Conservation (phyloP, 2,113 vertebrate genomes). For the Vulpes ferrilata region DNA sequence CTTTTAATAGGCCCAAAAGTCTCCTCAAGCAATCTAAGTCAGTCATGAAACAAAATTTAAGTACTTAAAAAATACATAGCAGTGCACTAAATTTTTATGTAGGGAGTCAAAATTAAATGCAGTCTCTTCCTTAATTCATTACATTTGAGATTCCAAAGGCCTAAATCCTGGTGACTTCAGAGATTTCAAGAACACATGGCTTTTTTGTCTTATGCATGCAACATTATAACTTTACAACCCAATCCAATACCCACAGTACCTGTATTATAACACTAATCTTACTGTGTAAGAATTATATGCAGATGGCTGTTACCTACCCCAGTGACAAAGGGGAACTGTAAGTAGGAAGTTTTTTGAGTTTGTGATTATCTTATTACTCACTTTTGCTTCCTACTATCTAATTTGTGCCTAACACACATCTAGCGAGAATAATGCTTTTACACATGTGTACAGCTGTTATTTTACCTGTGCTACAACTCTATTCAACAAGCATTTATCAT, state of each 20-base stretch:
- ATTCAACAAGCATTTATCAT: not conserved
- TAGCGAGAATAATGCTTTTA: not conserved
- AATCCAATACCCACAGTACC: conserved; percentile 17
- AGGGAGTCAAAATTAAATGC: conserved; percentile 43
- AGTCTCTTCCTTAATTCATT: not conserved
- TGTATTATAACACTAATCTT: not conserved
- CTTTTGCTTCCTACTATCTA: conserved; percentile 2
- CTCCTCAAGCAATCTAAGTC: conserved; percentile 42
- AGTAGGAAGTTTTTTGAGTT: not conserved
- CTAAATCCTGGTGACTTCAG: conserved; percentile 16
- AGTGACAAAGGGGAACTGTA: not conserved
- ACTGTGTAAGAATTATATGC: not conserved
- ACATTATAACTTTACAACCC: conserved; percentile 11
- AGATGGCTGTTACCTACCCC: not conserved
- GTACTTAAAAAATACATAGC: conserved; percentile 19
- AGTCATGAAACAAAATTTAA: conserved; percentile 58
- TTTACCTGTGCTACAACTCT: not conserved
- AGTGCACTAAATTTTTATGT: not conserved
- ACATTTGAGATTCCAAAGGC: conserved; percentile 12
- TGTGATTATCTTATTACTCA: not conserved
- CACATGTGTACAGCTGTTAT: not conserved
- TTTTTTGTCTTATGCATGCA: conserved; percentile 26
- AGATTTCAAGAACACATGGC: conserved; percentile 5
- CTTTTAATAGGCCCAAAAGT: not conserved
- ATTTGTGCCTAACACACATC: not conserved